phyloP scores from a whole-genome alignment of 2,797 vertebrate species.

The Lagorchestes hirsutus region DNA sequence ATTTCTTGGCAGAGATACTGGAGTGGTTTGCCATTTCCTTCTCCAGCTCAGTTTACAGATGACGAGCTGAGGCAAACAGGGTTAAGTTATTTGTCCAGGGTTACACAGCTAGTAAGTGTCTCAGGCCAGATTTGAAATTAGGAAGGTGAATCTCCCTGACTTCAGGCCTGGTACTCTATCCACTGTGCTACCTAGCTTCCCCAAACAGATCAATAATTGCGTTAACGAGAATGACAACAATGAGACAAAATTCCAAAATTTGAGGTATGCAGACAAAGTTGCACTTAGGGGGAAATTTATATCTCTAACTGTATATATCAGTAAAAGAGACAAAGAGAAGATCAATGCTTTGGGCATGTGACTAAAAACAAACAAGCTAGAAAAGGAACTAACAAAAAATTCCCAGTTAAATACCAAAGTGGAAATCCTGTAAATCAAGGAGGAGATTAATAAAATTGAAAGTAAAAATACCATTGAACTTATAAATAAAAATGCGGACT shows the following conservation, averaged over 20 bases:
- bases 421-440: background rate
- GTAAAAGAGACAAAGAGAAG: background rate
- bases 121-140: slow-evolving; percentile 50
- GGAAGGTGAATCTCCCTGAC: background rate
- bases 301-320: background rate
- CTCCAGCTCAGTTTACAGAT: background rate
- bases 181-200: background rate
- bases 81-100: background rate
- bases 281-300: background rate
- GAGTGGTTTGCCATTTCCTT: background rate
- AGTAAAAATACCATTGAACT: background rate
- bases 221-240: background rate
- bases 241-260: background rate
- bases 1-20: background rate
- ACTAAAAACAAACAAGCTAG: background rate
- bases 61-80: background rate
- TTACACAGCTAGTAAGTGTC: background rate
- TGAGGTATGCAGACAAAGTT: background rate
- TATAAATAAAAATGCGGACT: background rate
- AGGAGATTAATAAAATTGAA: background rate
- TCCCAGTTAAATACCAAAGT: background rate
- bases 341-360: background rate
- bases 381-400: background rate
- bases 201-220: background rate
- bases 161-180: background rate